Base-by-base conservation (phyloP, 1,140 invertebrate genomes). In the Zaprionus taronus region DNA sequence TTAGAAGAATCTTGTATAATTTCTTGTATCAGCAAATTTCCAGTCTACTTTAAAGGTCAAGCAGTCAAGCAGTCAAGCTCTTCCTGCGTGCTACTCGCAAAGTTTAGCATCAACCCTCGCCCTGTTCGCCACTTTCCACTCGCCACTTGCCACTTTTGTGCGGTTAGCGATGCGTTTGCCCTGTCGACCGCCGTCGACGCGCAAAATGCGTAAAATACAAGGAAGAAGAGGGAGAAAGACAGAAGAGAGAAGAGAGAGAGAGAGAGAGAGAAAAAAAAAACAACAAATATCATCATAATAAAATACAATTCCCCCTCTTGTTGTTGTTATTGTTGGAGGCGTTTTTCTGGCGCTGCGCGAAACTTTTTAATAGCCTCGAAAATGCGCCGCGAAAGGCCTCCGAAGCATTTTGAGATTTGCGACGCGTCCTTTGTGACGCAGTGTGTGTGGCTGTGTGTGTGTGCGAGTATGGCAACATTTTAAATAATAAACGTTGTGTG, bases 331-430 rank as follows among this genome's bases (percentile, higher is more conserved):
- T 79, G 31, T 65, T 74, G 57, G 36, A 26, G 49, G 17, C 22
- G 34, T 34, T 74, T 69, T 64, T 34, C 72, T 64, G 56, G 41
- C 41, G 41, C n/a, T 56, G 51, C 63, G 69, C 69, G 74, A 77
- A 80, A 80, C 69, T 80, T 80, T 80, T 80, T 80, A 80, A 80
- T 80, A 80, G 78, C 78, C 72, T 62, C 68, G 74, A 73, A 77
- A 80, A 77, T 80, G 74, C 74, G 55, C 47, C 44, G 44, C 47
- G 51, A 77, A 79, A 79, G 53, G 56, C 78, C 61, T 44, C 58
- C 53, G 62, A 74, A 74, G 62, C 44, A 74, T 80, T 80, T 77
- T 64, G 55, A 80, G 64, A 80, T 77, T 77, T 77, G 60, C 60
- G 49, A 55, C 38, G 70, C 56, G 49, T 61, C 22, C 22, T 36